Conservation (phyloP, 2,888 invertebrate genomes). For the Zele albiditarsus region DNA sequence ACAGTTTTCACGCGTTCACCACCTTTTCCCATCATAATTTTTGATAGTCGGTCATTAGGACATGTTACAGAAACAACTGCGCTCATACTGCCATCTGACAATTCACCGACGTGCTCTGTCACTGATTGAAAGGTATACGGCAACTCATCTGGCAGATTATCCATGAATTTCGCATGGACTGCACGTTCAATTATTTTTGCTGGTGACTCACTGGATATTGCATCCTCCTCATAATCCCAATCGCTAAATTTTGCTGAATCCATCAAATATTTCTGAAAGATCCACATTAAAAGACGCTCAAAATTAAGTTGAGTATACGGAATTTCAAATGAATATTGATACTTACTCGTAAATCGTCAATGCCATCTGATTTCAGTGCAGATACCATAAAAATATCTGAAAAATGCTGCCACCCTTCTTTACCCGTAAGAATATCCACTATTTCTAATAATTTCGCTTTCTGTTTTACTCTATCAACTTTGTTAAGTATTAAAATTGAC, state of each 20-base stretch:
- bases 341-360: slow-evolving; percentile 80
- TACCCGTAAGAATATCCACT: slow-evolving; percentile 80
- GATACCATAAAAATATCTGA: slow-evolving; percentile 94
- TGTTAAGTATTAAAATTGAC: slow-evolving; percentile 90
- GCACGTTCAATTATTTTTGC: slow-evolving; percentile 82
- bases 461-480: slow-evolving; percentile 84
- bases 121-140: slow-evolving; percentile 84
- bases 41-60: slow-evolving; percentile 78
- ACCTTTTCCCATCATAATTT: slow-evolving; percentile 79
- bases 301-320: background rate
- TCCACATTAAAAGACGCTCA: slow-evolving; percentile 11
- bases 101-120: slow-evolving; percentile 80
- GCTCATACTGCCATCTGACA: slow-evolving; percentile 75
- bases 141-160: slow-evolving; percentile 88
- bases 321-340: background rate
- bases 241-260: slow-evolving; percentile 78
- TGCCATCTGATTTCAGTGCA: slow-evolving; percentile 84
- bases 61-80: slow-evolving; percentile 79
- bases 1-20: slow-evolving; percentile 84
- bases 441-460: slow-evolving; percentile 79
- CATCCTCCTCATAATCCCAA: slow-evolving; percentile 80
- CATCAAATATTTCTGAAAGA: slow-evolving; percentile 80
- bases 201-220: slow-evolving; percentile 84
- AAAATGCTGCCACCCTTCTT: slow-evolving; percentile 83
- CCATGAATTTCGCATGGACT: slow-evolving; percentile 88